These are phyloP conservation scores for Eristalis intricaria DNA, from an alignment of 2,888 invertebrate genomes.

Conservation along the genomic window DNA sequence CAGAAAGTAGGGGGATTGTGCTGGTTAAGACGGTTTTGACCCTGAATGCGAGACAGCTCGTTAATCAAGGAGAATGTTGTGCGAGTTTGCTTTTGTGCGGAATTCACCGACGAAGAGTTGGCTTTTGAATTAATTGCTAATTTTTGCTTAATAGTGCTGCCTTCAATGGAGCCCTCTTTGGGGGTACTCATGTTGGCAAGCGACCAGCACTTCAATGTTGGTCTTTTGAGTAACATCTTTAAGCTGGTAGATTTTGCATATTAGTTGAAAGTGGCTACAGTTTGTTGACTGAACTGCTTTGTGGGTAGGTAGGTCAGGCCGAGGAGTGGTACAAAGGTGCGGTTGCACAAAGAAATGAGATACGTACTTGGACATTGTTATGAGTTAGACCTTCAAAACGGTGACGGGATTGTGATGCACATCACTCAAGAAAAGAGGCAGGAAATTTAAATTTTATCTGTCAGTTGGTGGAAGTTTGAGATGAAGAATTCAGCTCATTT, in stretches of 20 bases:
- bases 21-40: slow-evolving; percentile 16
- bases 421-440: too few species aligned
- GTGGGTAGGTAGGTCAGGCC: background rate
- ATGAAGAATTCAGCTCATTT: too few species aligned
- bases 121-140: background rate
- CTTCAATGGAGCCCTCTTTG: background rate
- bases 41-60: slow-evolving; percentile 1
- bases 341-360: background rate
- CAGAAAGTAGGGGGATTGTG: background rate
- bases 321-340: background rate
- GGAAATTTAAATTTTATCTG: too few species aligned
- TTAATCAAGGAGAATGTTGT: slow-evolving; percentile 9
- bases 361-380: background rate
- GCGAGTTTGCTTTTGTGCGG: background rate
- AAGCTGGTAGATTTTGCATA: background rate
- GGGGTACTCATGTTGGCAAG: background rate
- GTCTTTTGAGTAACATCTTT: background rate
- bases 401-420: too few species aligned
- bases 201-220: background rate
- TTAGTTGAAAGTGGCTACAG: background rate
- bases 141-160: background rate
- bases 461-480: too few species aligned
- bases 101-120: background rate
- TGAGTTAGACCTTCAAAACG: too few species aligned
- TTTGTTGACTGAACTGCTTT: background rate